Evolutionary conservation across 2,888 invertebrate genomes (phyloP), one percentile per base, ranked within the genome.

Genomic region (Rotaria macrura): DNA sequence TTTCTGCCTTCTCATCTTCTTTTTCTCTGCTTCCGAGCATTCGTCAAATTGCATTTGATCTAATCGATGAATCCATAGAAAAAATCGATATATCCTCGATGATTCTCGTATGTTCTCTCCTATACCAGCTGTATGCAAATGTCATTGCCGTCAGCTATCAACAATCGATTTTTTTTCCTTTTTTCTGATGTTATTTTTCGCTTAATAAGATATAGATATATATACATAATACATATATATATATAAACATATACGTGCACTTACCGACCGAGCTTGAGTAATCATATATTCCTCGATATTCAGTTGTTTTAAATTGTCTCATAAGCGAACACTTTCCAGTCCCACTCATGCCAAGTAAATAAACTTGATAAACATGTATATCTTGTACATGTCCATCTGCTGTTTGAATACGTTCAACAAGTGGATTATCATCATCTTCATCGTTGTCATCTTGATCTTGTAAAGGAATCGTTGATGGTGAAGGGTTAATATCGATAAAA

Each of bases 241-340:
- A 47, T 47, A 47, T 47, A 47, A 14, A 47, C 9, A 47, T 43
- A 43, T 43, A 57, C 12, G n/a, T 38, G 25, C 4, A 79, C 43
- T 43, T 79, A 79, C 79, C 79, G 2, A 54, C 10, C 12, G 72
- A 65, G 34, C 57, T 55, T 43, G 84, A 84, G 38, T 85, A 52
- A 57, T 84, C 79, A 85, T 86, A 86, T 34, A 84, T 86, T 52
- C 86, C 86, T 40, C 86, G 65, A 54, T 86, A 86, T 83, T 86
- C 86, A 6, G 84, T 85, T 2, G 86, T 84, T 57, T 85, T 84
- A 34, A 86, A 86, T 83, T 86, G 86, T 84, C 84, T 85, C 25
- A 84, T 84, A 40, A 86, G 38, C 25, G 85, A 52, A 52, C 83
- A 72, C 74, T 86, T 86, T 52, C 86, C 86, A 49, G 85, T 85